Conservation (phyloP, 2,888 invertebrate genomes). For the Glaucopsyche alexis region DNA sequence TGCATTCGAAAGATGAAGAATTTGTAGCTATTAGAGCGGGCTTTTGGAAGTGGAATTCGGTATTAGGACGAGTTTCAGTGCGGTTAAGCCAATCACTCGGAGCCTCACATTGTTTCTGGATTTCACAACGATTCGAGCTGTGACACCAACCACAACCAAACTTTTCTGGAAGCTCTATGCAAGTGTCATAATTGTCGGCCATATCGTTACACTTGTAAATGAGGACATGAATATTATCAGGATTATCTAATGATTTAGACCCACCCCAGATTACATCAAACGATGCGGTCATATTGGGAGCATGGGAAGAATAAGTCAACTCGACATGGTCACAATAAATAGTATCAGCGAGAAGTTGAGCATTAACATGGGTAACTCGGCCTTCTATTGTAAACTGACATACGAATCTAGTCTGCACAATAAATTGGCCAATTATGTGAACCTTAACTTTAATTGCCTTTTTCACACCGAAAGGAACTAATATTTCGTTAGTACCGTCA, state of each 20-base stretch:
- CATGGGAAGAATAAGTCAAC: constrained; percentile 93
- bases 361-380: constrained; percentile 93
- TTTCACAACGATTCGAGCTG: constrained; percentile 93
- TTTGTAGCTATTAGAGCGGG: too few species aligned
- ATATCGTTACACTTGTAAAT: constrained; percentile 97
- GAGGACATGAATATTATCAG: constrained; percentile 95
- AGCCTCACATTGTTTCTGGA: constrained; percentile 92
- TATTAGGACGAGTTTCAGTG: constrained; percentile 96
- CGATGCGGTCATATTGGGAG: constrained; percentile 96
- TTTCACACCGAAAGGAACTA: constrained; percentile 95
- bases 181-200: constrained; percentile 99
- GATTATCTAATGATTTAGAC: constrained; percentile 96
- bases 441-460: constrained; percentile 95
- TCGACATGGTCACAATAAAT: constrained; percentile 97
- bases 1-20: constrained; percentile 98
- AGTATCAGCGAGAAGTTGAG: constrained; percentile 93
- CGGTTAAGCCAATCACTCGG: constrained; percentile 92
- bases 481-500: constrained; percentile 91
- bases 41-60: constrained; percentile 77
- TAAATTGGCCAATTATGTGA: constrained; percentile 96
- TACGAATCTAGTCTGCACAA: constrained; percentile 95
- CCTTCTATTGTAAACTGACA: constrained; percentile 98
- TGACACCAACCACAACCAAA: constrained; percentile 99
- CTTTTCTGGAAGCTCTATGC: constrained; percentile 93
- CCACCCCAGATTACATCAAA: constrained; percentile 98